Base-by-base conservation (phyloP, 2,797 vertebrate genomes). In the Harpagifer antarcticus region DNA sequence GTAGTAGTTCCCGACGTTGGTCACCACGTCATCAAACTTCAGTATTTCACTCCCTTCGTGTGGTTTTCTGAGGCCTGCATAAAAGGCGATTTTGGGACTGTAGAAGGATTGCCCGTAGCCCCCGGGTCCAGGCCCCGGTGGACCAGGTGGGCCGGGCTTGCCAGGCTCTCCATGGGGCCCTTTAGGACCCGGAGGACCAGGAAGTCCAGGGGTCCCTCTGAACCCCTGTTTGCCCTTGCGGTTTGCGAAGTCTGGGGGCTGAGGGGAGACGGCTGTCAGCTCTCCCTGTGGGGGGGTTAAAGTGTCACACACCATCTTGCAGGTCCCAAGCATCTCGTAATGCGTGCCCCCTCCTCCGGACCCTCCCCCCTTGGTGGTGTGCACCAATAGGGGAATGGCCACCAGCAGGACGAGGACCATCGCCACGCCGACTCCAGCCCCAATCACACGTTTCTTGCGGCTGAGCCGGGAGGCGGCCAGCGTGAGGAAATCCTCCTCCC, bases 301-400 rank as follows among this genome's bases (percentile, higher is more conserved):
- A 49, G 96, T 96, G 89, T 97, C 97, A 79, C 97, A 99, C 73
- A 97, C 97, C 95, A 97, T 96, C 83, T 96, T 96, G 92, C 97
- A 98, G 91, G 96, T 98, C 74, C 96, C 97, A 59, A 97, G 86
- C 97, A 97, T 98, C 90, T 98, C 96, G 17, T 97, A 98, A 90
- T 96, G 97, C 3, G 95, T 95, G 31, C 95, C 95, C 37, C 95
- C 95, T 77, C 89, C 93, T 79, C 94, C 94, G 10, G 96, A 95
- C 45, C 96, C 96, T 77, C 91, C 94, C 87, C 93, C 94, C 86
- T 96, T 97, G 69, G 97, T 98, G 91, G 95, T 97, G 92, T 98
- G 97, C 71, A 99, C 98, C 93, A 99, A 96, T 92, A 99, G 93
- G 62, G 97, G 98, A 87, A 99, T 99, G 91, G 98, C 96, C 87